Evolutionary conservation across 1,140 invertebrate genomes (phyloP).

Genomic region (Probaryconus sp.): DNA sequence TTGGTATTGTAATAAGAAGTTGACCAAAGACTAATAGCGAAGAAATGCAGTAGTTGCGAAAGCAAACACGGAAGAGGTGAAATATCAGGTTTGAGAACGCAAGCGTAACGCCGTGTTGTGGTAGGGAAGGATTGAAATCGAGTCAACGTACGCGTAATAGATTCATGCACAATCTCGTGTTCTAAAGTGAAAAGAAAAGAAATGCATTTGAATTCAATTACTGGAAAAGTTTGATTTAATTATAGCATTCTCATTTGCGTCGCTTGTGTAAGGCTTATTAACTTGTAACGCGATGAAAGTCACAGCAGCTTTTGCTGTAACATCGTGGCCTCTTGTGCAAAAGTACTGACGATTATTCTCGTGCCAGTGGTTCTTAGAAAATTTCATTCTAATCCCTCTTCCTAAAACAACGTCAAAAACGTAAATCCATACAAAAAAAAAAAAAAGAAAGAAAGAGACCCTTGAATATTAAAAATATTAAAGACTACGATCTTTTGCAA

Average conservation of each 20-base stretch:
- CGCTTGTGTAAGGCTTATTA: constrained; percentile 28
- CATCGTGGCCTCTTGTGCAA: too few species aligned
- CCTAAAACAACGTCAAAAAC: too few species aligned
- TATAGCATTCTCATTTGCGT: constrained; percentile 14
- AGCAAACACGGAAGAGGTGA: constrained; percentile 62
- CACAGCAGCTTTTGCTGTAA: too few species aligned
- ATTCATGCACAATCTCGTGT: constrained; percentile 34
- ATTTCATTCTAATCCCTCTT: too few species aligned
- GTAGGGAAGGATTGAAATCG: constrained; percentile 53
- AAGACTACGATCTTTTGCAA: too few species aligned
- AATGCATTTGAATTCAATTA: constrained; percentile 54
- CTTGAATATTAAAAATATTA: too few species aligned
- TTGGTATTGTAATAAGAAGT: constrained; percentile 22
- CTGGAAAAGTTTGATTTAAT: constrained; percentile 51
- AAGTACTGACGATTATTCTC: too few species aligned
- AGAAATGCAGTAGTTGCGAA: constrained; percentile 58
- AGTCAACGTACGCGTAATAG: constrained; percentile 58
- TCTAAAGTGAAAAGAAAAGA: constrained; percentile 51
- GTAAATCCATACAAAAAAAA: too few species aligned
- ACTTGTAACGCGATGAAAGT: constrained; percentile 19
- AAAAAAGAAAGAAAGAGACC: too few species aligned
- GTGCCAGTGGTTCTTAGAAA: too few species aligned
- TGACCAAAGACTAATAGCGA: constrained; percentile 16
- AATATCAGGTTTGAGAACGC: constrained; percentile 58
- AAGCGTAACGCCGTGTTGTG: constrained; percentile 41